phyloP scores from a whole-genome alignment of 2,888 invertebrate species.

The Drosophila neotestacea region DNA sequence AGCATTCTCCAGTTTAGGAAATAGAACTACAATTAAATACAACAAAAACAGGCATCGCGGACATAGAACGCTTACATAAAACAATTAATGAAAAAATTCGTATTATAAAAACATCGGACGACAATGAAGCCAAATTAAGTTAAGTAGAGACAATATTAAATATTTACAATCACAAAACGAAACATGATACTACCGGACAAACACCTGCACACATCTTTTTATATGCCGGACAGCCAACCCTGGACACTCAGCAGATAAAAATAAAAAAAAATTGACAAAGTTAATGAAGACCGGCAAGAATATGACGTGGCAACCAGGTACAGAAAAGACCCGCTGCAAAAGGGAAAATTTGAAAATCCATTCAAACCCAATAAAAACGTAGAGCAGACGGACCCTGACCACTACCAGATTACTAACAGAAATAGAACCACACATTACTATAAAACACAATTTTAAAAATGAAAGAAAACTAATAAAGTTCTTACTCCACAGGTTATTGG shows the following conservation, averaged over 20 bases:
- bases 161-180: too few species aligned
- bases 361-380: conserved; percentile 11
- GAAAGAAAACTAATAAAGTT: neutral
- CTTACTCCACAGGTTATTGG: neutral
- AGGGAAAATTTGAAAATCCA: conserved; percentile 12
- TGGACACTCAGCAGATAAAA: too few species aligned
- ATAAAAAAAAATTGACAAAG: too few species aligned
- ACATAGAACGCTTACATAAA: neutral
- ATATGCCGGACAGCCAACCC: too few species aligned
- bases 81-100: conserved; percentile 1
- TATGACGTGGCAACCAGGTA: too few species aligned
- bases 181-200: too few species aligned
- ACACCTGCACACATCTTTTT: too few species aligned
- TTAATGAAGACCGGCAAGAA: too few species aligned
- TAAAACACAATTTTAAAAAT: conserved; percentile 13
- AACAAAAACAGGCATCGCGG: neutral
- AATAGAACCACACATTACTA: conserved; percentile 4
- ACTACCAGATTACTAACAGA: conserved; percentile 14
- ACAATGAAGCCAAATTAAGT: too few species aligned
- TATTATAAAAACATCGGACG: neutral
- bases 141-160: too few species aligned
- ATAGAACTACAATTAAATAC: neutral
- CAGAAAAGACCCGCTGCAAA: neutral
- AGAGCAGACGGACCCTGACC: neutral
- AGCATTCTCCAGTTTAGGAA: neutral